Percentiles rank a stretch among this genome's conserved stretches.
Evolutionary conservation across 2,113 vertebrate species (phyloP).

Genomic region (Speoplatyrhinus poulsoni): DNA sequence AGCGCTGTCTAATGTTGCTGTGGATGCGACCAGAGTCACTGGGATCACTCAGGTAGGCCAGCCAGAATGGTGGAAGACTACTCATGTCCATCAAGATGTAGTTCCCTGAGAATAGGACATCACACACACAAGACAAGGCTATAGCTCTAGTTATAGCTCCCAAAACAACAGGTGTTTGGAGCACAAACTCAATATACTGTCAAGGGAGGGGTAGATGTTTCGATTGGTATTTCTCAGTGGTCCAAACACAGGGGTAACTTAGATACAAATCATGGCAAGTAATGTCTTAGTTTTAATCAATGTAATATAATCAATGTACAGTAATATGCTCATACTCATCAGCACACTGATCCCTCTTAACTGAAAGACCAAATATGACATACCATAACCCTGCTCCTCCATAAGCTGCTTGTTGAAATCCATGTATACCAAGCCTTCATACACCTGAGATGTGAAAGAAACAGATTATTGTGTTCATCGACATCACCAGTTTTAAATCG

Average conservation of each 20-base stretch:
- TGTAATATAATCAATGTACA: too few species aligned
- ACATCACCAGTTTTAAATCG: neutral
- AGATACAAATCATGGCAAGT: too few species aligned
- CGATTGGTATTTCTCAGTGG: too few species aligned
- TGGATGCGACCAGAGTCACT: conserved; percentile 84
- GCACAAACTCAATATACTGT: too few species aligned
- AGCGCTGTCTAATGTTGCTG: conserved; percentile 80
- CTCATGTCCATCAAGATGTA: conserved; percentile 76
- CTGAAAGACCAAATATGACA: neutral
- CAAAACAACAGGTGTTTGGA: too few species aligned
- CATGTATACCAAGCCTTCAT: conserved; percentile 84
- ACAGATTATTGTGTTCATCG: neutral
- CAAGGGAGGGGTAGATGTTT: too few species aligned
- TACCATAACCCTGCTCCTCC: conserved; percentile 80
- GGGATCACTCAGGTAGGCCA: conserved; percentile 81
- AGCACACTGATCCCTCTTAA: neutral
- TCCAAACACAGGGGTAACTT: too few species aligned
- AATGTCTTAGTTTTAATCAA: too few species aligned
- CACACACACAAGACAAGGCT: conserved; percentile 5
- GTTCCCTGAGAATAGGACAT: conserved; percentile 56
- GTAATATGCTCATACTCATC: neutral
- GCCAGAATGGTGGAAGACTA: conserved; percentile 74
- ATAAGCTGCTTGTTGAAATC: conserved; percentile 80
- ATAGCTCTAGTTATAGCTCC: too few species aligned
- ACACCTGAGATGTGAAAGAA: conserved; percentile 68